Percentiles rank a stretch among this genome's conserved stretches.
Conservation (phyloP, 2,888 invertebrate species). For the Conus canariensis region DNA sequence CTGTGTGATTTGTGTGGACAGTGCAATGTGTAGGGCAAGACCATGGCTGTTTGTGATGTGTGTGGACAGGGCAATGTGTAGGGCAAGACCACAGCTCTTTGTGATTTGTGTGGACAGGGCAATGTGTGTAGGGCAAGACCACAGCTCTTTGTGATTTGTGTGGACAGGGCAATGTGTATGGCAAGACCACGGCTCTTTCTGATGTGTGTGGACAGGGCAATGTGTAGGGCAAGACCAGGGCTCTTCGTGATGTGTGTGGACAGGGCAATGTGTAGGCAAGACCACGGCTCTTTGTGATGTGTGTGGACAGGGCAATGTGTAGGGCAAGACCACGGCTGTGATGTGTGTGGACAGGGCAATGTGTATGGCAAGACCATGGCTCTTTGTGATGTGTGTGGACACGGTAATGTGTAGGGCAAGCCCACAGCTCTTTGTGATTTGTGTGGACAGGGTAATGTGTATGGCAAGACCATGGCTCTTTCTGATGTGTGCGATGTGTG, state of each 20-base stretch:
- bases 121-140: slow-evolving; percentile 65
- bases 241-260: neutral
- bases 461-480: slow-evolving; percentile 62
- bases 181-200: slow-evolving; percentile 56
- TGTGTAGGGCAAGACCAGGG: slow-evolving; percentile 66
- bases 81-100: slow-evolving; percentile 60
- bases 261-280: slow-evolving; percentile 65
- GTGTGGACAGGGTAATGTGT: slow-evolving; percentile 56
- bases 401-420: slow-evolving; percentile 65
- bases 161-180: slow-evolving; percentile 61
- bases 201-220: slow-evolving; percentile 48
- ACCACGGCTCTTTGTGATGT: slow-evolving; percentile 51
- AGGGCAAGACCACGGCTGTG: slow-evolving; percentile 61
- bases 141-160: slow-evolving; percentile 46
- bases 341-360: slow-evolving; percentile 48
- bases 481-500: no score
- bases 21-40: no score
- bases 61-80: slow-evolving; percentile 55
- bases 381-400: no score
- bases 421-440: slow-evolving; percentile 51
- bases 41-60: no score
- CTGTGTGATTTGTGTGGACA: no score
- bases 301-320: slow-evolving; percentile 56
- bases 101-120: slow-evolving; percentile 43
- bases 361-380: slow-evolving; percentile 66